These are phyloP conservation scores for Leptothorax acervorum DNA, from an alignment of 2,888 invertebrate genomes.

Conservation along the genomic window DNA sequence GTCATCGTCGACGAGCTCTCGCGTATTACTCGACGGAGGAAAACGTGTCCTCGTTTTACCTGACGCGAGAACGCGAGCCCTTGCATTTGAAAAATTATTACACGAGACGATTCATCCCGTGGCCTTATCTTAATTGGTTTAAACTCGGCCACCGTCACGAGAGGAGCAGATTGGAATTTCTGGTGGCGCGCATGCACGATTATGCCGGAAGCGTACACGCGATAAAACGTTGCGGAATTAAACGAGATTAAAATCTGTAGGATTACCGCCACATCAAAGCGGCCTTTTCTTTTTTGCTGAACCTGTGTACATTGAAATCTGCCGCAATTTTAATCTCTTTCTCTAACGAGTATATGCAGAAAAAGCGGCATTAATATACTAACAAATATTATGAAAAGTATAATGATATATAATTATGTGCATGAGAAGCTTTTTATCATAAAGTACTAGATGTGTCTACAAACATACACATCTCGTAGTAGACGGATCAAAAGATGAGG, in stretches of 20 bases:
- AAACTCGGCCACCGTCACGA: conserved; percentile 31
- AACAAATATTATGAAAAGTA: conserved; percentile 17
- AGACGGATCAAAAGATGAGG: not conserved
- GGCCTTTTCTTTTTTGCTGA: conserved; percentile 24
- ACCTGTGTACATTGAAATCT: conserved; percentile 43
- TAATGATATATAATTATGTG: conserved; percentile 19
- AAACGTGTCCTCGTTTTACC: conserved; percentile 4
- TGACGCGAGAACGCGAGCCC: not conserved
- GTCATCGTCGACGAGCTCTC: not conserved
- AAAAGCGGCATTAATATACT: conserved; percentile 12
- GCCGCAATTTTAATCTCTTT: conserved; percentile 44
- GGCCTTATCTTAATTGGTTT: conserved; percentile 55
- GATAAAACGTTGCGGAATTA: conserved; percentile 55
- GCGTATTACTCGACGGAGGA: not conserved
- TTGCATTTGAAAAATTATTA: conserved; percentile 48
- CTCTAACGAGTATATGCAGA: conserved; percentile 28
- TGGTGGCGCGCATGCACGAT: conserved; percentile 52
- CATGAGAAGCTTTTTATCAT: not conserved
- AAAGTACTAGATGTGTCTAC: not conserved
- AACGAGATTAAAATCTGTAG: conserved; percentile 55
- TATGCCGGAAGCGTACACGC: conserved; percentile 53
- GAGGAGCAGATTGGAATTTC: conserved; percentile 51
- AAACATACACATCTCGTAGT: not conserved
- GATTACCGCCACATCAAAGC: conserved; percentile 53
- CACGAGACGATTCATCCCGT: conserved; percentile 32